Evolutionary conservation across 1,140 invertebrate genomes (phyloP).

Genomic region (Hormaphis cornu): DNA sequence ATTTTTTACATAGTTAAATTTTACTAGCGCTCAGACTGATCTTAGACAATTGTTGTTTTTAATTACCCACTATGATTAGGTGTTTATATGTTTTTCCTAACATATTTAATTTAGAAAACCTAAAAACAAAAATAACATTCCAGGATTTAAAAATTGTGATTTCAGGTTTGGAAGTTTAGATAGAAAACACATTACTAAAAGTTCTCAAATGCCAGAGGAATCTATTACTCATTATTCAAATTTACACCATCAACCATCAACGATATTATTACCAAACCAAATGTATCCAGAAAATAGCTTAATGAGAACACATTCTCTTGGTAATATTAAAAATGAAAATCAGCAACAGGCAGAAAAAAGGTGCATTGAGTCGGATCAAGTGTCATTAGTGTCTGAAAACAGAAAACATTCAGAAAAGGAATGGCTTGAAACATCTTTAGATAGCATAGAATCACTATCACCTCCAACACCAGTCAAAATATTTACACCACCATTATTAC

Average conservation of each 20-base stretch:
- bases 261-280: conserved; percentile 43
- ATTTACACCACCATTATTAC: conserved; percentile 4
- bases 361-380: not conserved
- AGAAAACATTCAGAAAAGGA: conserved; percentile 49
- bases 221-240: not conserved
- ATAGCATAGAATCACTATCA: conserved; percentile 41
- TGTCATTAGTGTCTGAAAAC: conserved; percentile 32
- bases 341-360: not conserved
- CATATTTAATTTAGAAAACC: not conserved
- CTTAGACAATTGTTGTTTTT: too few relatives aligned
- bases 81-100: too few relatives aligned
- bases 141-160: too few relatives aligned
- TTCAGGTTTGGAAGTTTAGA: conserved; percentile 53
- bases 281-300: conserved; percentile 46
- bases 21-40: too few relatives aligned
- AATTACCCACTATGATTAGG: too few relatives aligned
- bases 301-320: conserved; percentile 52
- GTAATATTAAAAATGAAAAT: conserved; percentile 47
- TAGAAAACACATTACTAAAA: conserved; percentile 43
- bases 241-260: conserved; percentile 11
- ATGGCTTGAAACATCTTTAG: conserved; percentile 64
- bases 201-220: conserved; percentile 1
- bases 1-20: too few relatives aligned
- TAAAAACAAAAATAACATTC: too few relatives aligned
- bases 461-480: conserved; percentile 1